Evolutionary conservation across 2,888 invertebrate genomes (phyloP), one percentile per base, ranked within the genome.

Genomic region (Norana najaformis): DNA sequence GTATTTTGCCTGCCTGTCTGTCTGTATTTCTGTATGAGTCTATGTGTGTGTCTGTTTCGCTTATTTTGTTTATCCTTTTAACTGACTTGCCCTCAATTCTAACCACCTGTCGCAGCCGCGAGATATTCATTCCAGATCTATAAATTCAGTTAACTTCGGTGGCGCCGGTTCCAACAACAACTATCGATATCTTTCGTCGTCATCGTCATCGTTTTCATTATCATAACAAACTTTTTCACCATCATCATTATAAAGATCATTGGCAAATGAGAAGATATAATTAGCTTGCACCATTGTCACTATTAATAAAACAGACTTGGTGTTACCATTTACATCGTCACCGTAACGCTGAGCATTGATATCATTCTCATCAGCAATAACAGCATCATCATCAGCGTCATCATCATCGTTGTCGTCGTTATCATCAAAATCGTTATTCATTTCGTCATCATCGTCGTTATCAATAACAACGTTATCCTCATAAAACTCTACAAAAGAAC

Each of bases 311-410:
- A 16, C 23, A 23, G 47, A 47, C 23, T 47, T 47, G 20, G 47
- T 47, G 47, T 2, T n/a, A n/a, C 47, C 1, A 90, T 82, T 39
- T 88, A 88, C 90, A 90, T 90, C 90, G 88, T 88, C 88, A 83
- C 69, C 53, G 53, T 90, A 47, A 90, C n/a, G n/a, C n/a, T n/a
- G n/a, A n/a, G n/a, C n/a, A n/a, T n/a, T n/a, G n/a, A n/a, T n/a
- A n/a, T 38, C 88, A 88, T 90, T 38, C 20, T 88, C 83, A 69
- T 90, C 88, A 82, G 39, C 41, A 82, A 88, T 34, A 88, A 37
- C 90, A 82, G 88, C 88, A 82, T 90, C 89, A 89, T 89, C 89
- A 89, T 89, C 37, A 20, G 88, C 69, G 20, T 83, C 30, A 34
- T 83, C 14, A 36, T 83, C 11, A 35, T 36, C 35, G n/a, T 83